Evolutionary conservation across 2,888 invertebrate species (phyloP), one percentile per base, ranked within the genome.

Genomic region (Diadegma fenestrale): DNA sequence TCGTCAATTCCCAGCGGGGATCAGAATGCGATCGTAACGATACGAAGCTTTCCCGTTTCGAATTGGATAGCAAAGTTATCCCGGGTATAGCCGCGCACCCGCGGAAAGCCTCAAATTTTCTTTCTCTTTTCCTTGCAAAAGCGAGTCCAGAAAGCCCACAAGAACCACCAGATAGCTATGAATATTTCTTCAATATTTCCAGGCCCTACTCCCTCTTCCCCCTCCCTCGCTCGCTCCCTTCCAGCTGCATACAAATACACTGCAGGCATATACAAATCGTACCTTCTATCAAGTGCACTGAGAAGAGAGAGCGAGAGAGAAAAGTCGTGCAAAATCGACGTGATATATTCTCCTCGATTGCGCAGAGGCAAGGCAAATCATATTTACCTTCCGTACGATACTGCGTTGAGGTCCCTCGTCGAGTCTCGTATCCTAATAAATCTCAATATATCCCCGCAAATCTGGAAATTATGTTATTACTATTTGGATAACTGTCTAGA

Each of bases 101-200:
- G 66, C 26, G 84, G 68, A 80, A 77, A 76, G 82, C 73, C 78
- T 63, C 79, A 14, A 61, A 63, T 71, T 72, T 30, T 51, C 71
- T 72, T 37, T 64, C 66, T 66, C 33, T 19, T 17, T 69, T 48
- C n/a, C 69, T 69, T 63, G 66, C 63, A 26, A n/a, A n/a, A 54
- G 12, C 26, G 66, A 64, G 71, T 72, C 84, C 84, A 17, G 73
- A 51, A 80, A 66, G 54, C 45, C 19, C 10, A 33, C 45, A 69
- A 73, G 63, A 61, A 58, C 22, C 26, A 14, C 66, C 54, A 73
- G 61, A 83, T 79, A 75, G 63, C 73, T 81, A 81, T 85, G 84
- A 85, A 85, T 85, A 81, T 85, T 78, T 85, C 81, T 78, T 78
- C 84, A 82, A 79, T 80, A 87, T 87, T 82, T 82, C 77, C 86